Evolutionary conservation across 2,797 vertebrate species (phyloP).

Genomic region (Glossophaga mutica): DNA sequence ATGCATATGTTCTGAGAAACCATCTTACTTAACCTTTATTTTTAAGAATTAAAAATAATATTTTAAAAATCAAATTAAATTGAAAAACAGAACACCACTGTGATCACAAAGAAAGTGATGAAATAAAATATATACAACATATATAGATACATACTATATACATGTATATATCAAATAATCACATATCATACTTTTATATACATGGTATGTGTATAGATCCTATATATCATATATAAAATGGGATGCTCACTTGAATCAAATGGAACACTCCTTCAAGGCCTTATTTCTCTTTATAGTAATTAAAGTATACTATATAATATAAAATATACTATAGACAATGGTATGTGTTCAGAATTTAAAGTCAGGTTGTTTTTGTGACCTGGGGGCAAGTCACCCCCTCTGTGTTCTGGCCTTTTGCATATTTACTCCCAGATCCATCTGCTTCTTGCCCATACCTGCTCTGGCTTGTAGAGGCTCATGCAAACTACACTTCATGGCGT

Average conservation of each 20-base stretch:
- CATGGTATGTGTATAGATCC: neutral
- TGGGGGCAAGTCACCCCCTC: neutral
- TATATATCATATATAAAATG: neutral
- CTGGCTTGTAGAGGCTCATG: neutral
- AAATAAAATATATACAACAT: neutral
- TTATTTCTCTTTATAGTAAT: neutral
- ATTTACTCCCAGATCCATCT: neutral
- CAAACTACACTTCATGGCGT: neutral
- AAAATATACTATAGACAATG: neutral
- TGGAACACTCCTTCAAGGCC: neutral
- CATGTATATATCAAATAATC: too few species aligned
- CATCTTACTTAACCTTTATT: neutral
- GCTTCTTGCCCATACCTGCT: neutral
- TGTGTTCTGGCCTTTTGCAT: neutral
- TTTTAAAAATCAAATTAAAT: neutral
- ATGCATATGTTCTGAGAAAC: neutral
- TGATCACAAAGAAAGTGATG: neutral
- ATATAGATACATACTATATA: neutral
- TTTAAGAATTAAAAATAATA: conserved; percentile 34
- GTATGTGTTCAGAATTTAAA: neutral
- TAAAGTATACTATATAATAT: neutral
- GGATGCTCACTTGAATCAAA: neutral
- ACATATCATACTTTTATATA: neutral
- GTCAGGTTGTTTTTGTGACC: neutral
- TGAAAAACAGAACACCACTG: neutral